These are phyloP conservation scores for Loriculus beryllinus DNA, from an alignment of 2,797 vertebrate species.

Conservation along the genomic window DNA sequence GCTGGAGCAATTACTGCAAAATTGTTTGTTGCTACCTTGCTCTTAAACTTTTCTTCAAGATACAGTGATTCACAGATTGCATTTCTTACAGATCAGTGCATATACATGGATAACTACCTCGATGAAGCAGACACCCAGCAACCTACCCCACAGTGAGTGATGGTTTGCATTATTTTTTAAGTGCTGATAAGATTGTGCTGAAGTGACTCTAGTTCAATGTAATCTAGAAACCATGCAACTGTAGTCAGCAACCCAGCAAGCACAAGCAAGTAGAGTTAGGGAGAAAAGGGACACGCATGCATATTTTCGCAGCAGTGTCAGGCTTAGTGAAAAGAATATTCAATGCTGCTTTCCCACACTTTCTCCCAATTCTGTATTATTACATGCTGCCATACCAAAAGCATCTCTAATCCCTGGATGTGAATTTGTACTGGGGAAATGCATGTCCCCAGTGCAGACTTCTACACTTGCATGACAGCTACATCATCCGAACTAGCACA, in stretches of 20 bases:
- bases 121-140: not conserved
- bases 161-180: not conserved
- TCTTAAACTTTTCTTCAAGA: not conserved
- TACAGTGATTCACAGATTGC: not conserved
- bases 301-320: not conserved
- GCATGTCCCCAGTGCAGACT: not conserved
- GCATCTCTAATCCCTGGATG: not conserved
- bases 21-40: not conserved
- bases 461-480: not conserved
- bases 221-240: not conserved
- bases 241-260: not conserved
- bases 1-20: not conserved
- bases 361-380: not conserved
- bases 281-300: not conserved
- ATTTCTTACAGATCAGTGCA: not conserved
- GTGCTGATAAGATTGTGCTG: not conserved
- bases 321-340: not conserved
- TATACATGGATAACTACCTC: not conserved
- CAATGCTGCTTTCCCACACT: not conserved
- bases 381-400: not conserved
- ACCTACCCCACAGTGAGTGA: not conserved
- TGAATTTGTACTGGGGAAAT: not conserved
- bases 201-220: not conserved
- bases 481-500: not conserved
- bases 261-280: not conserved